A percentile compares a stretch with the other conserved stretches of the same genome.
Conservation (phyloP, 2,888 invertebrate species). For the Metalampra italica region DNA sequence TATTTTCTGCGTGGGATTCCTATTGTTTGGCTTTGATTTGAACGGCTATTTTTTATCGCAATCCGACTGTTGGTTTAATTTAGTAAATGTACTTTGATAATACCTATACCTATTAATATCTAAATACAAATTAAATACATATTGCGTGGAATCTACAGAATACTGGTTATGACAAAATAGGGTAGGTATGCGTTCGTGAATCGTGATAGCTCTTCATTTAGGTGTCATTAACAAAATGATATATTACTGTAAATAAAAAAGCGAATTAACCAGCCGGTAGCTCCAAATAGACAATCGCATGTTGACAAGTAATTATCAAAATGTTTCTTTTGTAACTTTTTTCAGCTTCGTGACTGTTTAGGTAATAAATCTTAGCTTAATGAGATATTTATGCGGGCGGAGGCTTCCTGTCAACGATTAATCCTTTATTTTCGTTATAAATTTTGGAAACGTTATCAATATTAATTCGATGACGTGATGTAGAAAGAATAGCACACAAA, state of each 20-base stretch:
- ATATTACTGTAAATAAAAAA: slow-evolving; percentile 66
- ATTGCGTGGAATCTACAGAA: no score
- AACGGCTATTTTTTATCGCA: no score
- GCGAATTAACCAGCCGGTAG: slow-evolving; percentile 55
- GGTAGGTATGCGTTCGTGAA: slow-evolving; percentile 47
- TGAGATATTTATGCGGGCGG: slow-evolving; percentile 74
- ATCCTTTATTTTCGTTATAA: slow-evolving; percentile 58
- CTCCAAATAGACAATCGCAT: slow-evolving; percentile 75
- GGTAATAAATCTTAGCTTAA: slow-evolving; percentile 72
- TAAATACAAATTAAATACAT: no score
- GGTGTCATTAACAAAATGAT: slow-evolving; percentile 74
- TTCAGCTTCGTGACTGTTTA: slow-evolving; percentile 68
- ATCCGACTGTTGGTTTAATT: no score
- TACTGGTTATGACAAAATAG: background rate
- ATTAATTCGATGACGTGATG: slow-evolving; percentile 26
- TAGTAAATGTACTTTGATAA: no score
- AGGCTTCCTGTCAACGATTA: slow-evolving; percentile 68
- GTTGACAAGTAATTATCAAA: slow-evolving; percentile 76
- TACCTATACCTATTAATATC: no score
- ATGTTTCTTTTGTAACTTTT: slow-evolving; percentile 61
- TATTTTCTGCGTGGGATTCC: no score
- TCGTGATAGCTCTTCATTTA: slow-evolving; percentile 67
- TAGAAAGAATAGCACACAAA: slow-evolving; percentile 13
- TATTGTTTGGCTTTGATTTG: no score
- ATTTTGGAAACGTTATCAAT: slow-evolving; percentile 35